A percentile compares a stretch with the other conserved stretches of the same genome.
phyloP scores from a whole-genome alignment of 2,797 vertebrate genomes.

The Danio choprae region DNA sequence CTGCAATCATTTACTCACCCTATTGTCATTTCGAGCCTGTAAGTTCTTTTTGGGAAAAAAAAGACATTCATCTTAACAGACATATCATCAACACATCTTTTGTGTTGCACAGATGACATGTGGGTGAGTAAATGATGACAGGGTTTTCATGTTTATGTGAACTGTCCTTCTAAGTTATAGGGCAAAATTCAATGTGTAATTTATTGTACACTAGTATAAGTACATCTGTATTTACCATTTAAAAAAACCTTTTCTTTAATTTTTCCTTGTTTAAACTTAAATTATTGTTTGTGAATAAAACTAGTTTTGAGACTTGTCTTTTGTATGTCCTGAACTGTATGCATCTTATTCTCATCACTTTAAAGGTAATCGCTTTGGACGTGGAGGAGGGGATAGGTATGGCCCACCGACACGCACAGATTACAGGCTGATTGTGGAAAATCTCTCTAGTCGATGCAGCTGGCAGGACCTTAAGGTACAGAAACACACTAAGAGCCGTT shows the following conservation, averaged over 20 bases:
- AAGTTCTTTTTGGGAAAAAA: neutral
- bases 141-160: neutral
- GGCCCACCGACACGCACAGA: conserved; percentile 95
- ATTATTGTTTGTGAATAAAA: conserved; percentile 1
- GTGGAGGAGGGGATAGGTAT: conserved; percentile 93
- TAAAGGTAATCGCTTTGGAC: conserved; percentile 87
- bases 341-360: conserved; percentile 73
- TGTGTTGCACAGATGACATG: neutral
- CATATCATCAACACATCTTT: neutral
- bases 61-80: neutral
- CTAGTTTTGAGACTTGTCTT: neutral
- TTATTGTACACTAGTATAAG: neutral
- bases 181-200: neutral
- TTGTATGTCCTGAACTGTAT: conserved; percentile 62
- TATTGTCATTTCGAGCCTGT: neutral
- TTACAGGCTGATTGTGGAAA: conserved; percentile 98
- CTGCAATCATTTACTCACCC: neutral
- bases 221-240: neutral
- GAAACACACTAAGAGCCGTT: no score
- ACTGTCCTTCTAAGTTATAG: neutral
- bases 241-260: neutral
- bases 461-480: conserved; percentile 98
- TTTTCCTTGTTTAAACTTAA: neutral
- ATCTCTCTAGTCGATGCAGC: conserved; percentile 97
- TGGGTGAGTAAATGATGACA: conserved; percentile 1